Evolutionary conservation across 64 coral and sea anemone species (phyloP), one percentile per base, ranked within the genome.

Genomic region (Hydrozoanthus tunicans): DNA sequence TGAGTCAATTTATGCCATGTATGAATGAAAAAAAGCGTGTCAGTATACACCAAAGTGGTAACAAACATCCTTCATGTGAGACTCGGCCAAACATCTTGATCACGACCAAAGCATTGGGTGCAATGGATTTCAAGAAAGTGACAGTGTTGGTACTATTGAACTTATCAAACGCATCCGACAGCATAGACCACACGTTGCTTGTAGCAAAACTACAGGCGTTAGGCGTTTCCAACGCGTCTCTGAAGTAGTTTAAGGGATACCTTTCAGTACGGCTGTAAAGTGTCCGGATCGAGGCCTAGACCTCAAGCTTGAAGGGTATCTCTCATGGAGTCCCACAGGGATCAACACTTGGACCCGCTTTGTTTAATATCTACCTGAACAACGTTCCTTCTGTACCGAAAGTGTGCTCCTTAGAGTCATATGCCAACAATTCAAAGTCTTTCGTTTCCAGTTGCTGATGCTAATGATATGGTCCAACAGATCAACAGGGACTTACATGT

Each of bases 151-250:
- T 94, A 84, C 86, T 90, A 67, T 59, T 93, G 11, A 86, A 90
- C 81, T 74, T 93, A 53, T 93, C 92, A 9, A 89, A 93, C 52
- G 92, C 84, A 56, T 93, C 90, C 82, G 92, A 93, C 68, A 90
- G 92, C 78, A 23, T 93, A 26, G 53, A 92, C 14, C 92, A 93
- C 59, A 24, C 62, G 60, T 90, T 17, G 73, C 84, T 93, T 6
- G 26, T 76, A 10, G 73, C 73, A 76, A 76, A 76, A 76, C 51
- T 76, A 76, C 73, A 76, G 73, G 73, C 73, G 27, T 76, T 76
- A 76, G 73, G 56, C 79, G 15, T 51, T 81, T 81, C 79, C 79
- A 57, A 8, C 62, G 79, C 54, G 11, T 72, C 89, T 53, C 66
- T 89, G 9, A 69, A 89, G 8, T 89, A 67, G 68, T 74, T 89